A percentile compares a stretch with the other conserved stretches of the same genome.
Evolutionary conservation across 2,113 vertebrate genomes (phyloP).

Genomic region (Percina caprodes): DNA sequence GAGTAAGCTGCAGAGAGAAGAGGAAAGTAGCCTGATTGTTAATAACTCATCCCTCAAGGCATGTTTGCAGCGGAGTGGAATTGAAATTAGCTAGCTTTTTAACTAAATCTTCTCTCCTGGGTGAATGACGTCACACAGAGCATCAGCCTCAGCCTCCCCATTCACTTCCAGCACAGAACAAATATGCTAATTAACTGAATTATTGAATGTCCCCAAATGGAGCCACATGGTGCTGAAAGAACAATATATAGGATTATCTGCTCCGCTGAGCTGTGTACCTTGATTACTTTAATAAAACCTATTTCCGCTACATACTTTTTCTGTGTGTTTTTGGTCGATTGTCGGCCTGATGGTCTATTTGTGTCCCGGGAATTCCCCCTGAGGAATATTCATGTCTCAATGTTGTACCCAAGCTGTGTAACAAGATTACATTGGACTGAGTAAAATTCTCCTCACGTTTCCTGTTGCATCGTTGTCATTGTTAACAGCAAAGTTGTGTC

Average conservation of each 20-base stretch:
- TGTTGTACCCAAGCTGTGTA: conserved; percentile 11
- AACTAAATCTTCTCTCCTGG: conserved; percentile 46
- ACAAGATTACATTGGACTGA: conserved; percentile 38
- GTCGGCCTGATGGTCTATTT: conserved; percentile 49
- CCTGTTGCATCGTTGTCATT: conserved; percentile 29
- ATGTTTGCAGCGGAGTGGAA: conserved; percentile 70
- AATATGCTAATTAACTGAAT: conserved; percentile 48
- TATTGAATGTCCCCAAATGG: conserved; percentile 34
- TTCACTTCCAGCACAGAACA: conserved; percentile 27
- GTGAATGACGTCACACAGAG: conserved; percentile 46
- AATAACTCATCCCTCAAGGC: conserved; percentile 43
- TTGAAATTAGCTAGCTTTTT: conserved; percentile 46
- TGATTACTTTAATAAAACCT: conserved; percentile 18
- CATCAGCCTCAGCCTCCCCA: conserved; percentile 26
- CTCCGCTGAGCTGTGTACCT: conserved; percentile 3
- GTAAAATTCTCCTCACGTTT: conserved; percentile 17
- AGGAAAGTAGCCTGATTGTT: conserved; percentile 36
- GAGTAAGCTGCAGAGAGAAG: conserved; percentile 33
- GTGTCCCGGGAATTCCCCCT: conserved; percentile 52
- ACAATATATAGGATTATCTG: conserved; percentile 32
- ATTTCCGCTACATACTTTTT: conserved; percentile 18
- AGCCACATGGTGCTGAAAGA: conserved; percentile 37
- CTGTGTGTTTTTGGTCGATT: conserved; percentile 2
- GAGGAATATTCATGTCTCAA: conserved; percentile 32
- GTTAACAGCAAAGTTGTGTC: conserved; percentile 36